Conservation (phyloP, 2,113 vertebrate genomes). For the Ictalurus furcatus region DNA sequence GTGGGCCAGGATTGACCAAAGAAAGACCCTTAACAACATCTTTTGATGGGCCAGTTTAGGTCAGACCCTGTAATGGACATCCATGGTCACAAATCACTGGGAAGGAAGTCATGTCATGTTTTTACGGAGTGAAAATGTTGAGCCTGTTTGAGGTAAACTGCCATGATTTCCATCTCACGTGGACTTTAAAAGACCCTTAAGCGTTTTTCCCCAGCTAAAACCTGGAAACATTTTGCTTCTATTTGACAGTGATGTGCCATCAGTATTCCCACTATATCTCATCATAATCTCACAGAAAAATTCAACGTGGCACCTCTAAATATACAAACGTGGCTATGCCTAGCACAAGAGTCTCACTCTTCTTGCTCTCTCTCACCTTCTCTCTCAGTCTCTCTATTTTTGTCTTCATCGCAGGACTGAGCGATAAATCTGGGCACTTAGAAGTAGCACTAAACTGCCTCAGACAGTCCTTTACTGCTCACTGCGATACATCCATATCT, state of each 20-base stretch:
- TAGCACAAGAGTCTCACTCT: background rate
- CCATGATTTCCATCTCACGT: background rate
- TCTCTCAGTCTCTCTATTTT: constrained; percentile 42
- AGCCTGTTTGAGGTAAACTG: background rate
- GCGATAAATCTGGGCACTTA: background rate
- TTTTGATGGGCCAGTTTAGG: background rate
- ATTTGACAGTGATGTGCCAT: constrained; percentile 18
- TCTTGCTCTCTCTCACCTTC: background rate
- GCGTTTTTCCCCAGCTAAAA: background rate
- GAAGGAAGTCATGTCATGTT: background rate
- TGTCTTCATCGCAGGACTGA: background rate
- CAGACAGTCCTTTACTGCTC: background rate
- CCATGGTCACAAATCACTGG: background rate
- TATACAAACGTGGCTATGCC: background rate
- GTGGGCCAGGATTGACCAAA: background rate
- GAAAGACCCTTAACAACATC: background rate
- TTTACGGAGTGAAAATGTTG: background rate
- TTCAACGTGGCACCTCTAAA: background rate
- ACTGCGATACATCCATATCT: background rate
- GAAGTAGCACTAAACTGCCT: background rate
- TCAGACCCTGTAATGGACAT: background rate
- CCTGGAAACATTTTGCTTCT: constrained; percentile 7
- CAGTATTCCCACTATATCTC: constrained; percentile 9
- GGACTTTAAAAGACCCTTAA: background rate
- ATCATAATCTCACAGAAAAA: background rate